Percentiles rank a stretch among this genome's conserved stretches.
Conservation (phyloP, 2,888 invertebrate genomes). For the Celastrina argiolus region DNA sequence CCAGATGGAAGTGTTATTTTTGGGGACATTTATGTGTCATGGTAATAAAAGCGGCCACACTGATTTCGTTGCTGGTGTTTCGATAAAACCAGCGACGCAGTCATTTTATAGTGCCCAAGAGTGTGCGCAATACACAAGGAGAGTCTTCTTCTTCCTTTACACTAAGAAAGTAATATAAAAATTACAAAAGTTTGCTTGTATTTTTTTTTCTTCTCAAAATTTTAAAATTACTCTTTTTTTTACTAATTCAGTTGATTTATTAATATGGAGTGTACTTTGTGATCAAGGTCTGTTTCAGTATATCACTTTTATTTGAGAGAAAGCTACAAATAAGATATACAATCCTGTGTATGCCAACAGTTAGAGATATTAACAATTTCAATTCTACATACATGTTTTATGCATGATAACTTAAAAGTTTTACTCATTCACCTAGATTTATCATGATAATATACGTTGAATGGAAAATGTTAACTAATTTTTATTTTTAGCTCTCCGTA, state of each 20-base stretch:
- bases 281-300: too few species aligned
- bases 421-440: neutral
- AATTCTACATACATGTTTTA: constrained; percentile 29
- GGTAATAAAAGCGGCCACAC: too few species aligned
- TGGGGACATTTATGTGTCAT: neutral
- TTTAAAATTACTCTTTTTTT: neutral
- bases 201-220: too few species aligned
- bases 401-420: constrained; percentile 13
- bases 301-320: neutral
- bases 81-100: too few species aligned
- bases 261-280: neutral
- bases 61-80: too few species aligned
- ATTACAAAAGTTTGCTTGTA: too few species aligned
- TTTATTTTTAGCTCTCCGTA: too few species aligned
- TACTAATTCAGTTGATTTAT: neutral
- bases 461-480: neutral
- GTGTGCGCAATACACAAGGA: too few species aligned
- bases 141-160: too few species aligned
- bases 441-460: neutral
- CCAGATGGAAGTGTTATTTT: neutral
- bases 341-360: constrained; percentile 29
- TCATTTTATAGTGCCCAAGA: too few species aligned
- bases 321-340: constrained; percentile 9
- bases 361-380: constrained; percentile 32
- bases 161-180: too few species aligned